Conservation (phyloP, 2,113 vertebrate species). For the Romanogobio albipinnatus region DNA sequence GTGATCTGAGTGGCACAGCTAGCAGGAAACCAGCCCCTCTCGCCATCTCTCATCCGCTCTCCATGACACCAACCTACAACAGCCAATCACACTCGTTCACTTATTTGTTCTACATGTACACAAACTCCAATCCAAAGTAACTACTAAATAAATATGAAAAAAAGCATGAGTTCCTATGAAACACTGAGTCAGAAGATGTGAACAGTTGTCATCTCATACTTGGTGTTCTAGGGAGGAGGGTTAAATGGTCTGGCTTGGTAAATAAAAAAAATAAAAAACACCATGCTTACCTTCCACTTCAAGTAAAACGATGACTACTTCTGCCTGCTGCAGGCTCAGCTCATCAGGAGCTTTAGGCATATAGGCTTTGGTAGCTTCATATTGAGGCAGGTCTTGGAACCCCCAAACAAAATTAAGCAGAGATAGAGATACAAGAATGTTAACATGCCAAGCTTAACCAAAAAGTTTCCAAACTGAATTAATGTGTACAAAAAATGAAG, state of each 20-base stretch:
- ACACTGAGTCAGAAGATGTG: not conserved
- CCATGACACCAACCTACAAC: conserved; percentile 83
- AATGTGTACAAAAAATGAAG: not conserved
- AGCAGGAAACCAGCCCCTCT: conserved; percentile 90
- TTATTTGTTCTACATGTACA: not conserved
- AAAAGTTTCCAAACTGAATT: not conserved
- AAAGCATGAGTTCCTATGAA: not conserved
- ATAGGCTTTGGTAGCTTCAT: conserved; percentile 85
- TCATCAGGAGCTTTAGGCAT: conserved; percentile 87
- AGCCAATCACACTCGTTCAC: not conserved
- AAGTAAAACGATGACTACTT: conserved; percentile 84
- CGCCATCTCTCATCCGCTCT: conserved; percentile 87
- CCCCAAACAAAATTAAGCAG: not conserved
- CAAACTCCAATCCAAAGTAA: not conserved
- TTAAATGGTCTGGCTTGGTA: not conserved
- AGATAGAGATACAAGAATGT: not conserved
- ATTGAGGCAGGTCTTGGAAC: conserved; percentile 83
- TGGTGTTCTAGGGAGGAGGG: not conserved
- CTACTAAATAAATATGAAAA: not conserved
- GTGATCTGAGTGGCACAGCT: conserved; percentile 85
- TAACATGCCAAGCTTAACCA: not conserved
- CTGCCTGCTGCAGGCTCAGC: conserved; percentile 86
- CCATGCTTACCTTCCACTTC: conserved; percentile 82
- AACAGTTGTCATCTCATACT: not conserved
- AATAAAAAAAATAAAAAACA: not conserved